Base-by-base conservation (phyloP, 2,888 invertebrate species). In the Pandemis cinnamomeana region DNA sequence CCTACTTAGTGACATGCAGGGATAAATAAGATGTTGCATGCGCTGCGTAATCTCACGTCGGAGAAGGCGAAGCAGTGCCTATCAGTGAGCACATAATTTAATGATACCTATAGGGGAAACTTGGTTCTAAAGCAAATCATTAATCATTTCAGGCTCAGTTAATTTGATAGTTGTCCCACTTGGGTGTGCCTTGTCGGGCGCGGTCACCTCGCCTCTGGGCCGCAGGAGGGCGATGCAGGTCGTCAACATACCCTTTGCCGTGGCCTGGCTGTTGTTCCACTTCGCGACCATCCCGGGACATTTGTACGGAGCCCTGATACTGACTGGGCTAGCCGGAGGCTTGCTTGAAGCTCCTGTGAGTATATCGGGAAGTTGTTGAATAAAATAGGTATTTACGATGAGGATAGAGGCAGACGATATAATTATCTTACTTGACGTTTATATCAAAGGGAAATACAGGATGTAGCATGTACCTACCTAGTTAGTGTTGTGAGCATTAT, bases 131-230 rank as follows among this genome's bases (percentile, higher is more conserved):
- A 46, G 46, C 11, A 46, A 46, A 46, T 11, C 46, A 6, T 20
- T 20, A 20, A 20, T 20, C 64, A 7, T 66, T 62, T 90, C 86
- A 97, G 97, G 97, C 90, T 97, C 97, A 20, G 95, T 97, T 68
- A 97, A 97, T 85, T 91, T 97, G 76, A 97, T 97, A 78, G 95
- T 96, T 79, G 97, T 98, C 15, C 97, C 98, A 0, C 77, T 97
- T 70, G 98, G 98, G 2, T 97, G 97, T 80, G 91, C 97, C 7
- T 87, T 96, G 67, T 97, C 97, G 0, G 97, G 97, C 0, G 86
- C 95, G 7, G 88, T 97, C 10, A 97, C 97, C 0, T 95, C 97
- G 70, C 95, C 96, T 0, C 85, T 97, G 67, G 97, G 97, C 0
- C 95, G 97, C 67, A 95, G 96, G 76, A 93, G 95, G 77, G 95